Evolutionary conservation across 1,140 invertebrate species (phyloP).

Genomic region (Brachionus calyciflorus): DNA sequence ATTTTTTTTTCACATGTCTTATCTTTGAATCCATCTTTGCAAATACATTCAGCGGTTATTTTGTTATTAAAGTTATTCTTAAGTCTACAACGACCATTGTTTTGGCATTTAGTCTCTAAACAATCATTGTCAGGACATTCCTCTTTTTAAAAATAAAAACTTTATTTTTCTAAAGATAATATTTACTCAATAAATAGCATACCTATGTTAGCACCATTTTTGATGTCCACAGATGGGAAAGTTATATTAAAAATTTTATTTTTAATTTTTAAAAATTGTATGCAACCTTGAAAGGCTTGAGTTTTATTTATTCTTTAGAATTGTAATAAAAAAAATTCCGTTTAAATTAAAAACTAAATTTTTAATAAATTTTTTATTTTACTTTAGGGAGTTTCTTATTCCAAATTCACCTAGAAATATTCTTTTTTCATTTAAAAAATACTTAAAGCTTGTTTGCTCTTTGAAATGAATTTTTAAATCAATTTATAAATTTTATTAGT

Average conservation of each 20-base stretch:
- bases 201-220: constrained; percentile 28
- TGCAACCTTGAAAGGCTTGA: constrained; percentile 13
- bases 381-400: too few relatives aligned
- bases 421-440: too few relatives aligned
- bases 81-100: background rate
- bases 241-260: constrained; percentile 6
- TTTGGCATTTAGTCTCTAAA: background rate
- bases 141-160: background rate
- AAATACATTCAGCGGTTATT: background rate
- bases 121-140: constrained; percentile 10
- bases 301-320: background rate
- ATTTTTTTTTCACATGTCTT: background rate
- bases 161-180: background rate
- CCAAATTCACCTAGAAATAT: too few relatives aligned
- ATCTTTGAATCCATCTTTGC: background rate
- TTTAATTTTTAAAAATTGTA: constrained; percentile 37
- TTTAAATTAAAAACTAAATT: background rate
- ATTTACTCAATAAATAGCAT: background rate
- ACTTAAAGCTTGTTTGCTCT: too few relatives aligned
- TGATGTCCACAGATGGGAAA: constrained; percentile 10
- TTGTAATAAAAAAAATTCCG: background rate
- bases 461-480: too few relatives aligned
- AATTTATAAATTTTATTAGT: background rate
- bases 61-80: background rate
- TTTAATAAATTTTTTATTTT: too few relatives aligned